Evolutionary conservation across 1,140 invertebrate species (phyloP), one percentile per base, ranked within the genome.

Genomic region (Danaus plexippus): DNA sequence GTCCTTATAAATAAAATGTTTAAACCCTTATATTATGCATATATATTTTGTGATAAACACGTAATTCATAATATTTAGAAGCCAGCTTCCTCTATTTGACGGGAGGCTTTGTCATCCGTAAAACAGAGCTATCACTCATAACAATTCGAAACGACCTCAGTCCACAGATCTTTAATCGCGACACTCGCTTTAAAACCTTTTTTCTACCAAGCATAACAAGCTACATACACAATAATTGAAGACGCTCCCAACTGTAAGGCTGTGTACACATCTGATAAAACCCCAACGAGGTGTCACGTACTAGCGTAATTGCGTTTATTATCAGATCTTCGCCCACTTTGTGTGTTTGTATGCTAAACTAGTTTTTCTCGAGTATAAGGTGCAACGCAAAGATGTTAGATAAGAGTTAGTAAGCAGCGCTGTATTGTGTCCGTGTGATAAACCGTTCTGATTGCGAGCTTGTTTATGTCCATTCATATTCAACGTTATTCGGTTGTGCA

Each of bases 301-400:
- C 77, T 69, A 67, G 73, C 66, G 72, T 85, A 82, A 82, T 82
- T 82, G 81, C 71, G 59, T 45, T 40, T 47, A 43, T 60, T 77
- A 81, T 85, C 79, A 62, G 79, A 82, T 82, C 60, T 52, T 58
- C 77, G 77, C 77, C 77, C 71, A 80, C 77, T 72, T 71, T 67
- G 54, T 61, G 52, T 57, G 67, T 80, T 73, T 76, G 75, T 80
- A 81, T 84, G 74, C 78, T 76, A 75, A 77, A 73, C 73, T 79
- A 76, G 80, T 84, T 77, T 69, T 73, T 70, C 65, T 61, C 52
- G 43, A 52, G 61, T 70, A 64, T 54, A 52, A 73, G 73, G 69
- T 75, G 73, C 73, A 73, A 66, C 66, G 69, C 68, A 49, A 71
- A 69, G 73, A 72, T 76, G 62, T 54, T 46, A 55, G 74, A 80